Evolutionary conservation across 1,140 invertebrate species (phyloP).

Genomic region (Trachymyrmex cornetzi): DNA sequence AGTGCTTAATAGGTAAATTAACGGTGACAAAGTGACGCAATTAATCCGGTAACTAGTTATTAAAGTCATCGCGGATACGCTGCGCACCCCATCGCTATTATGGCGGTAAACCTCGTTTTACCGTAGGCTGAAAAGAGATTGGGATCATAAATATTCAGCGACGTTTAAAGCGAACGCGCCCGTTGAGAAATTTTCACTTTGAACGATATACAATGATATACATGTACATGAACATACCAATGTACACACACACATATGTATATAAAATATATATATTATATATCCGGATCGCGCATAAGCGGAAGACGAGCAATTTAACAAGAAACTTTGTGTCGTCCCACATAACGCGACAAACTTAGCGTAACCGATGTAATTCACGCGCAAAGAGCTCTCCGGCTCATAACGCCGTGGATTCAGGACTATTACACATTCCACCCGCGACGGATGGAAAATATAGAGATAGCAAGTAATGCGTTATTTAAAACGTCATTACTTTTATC

Average conservation of each 20-base stretch:
- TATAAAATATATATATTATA: not conserved
- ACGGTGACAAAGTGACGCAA: conserved; percentile 60
- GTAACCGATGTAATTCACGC: conserved; percentile 40
- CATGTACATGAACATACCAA: not conserved
- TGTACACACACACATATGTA: not conserved
- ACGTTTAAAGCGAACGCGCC: conserved; percentile 53
- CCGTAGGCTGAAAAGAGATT: conserved; percentile 61
- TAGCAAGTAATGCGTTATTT: no score
- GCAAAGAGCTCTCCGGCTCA: conserved; percentile 14
- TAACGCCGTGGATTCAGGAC: conserved; percentile 15
- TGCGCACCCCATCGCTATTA: conserved; percentile 35
- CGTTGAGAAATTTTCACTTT: conserved; percentile 56
- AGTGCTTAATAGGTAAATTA: conserved; percentile 62
- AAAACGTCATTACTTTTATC: no score
- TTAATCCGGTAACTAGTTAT: conserved; percentile 64
- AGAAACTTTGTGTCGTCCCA: conserved; percentile 33
- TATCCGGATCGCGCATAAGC: not conserved
- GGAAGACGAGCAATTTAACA: conserved; percentile 41
- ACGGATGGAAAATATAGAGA: conserved; percentile 23
- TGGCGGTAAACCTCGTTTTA: conserved; percentile 58
- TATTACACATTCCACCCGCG: not conserved
- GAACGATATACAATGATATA: conserved; percentile 32
- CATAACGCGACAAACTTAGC: conserved; percentile 51
- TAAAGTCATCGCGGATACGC: conserved; percentile 53
- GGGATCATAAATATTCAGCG: conserved; percentile 63